Evolutionary conservation across 2,888 invertebrate genomes (phyloP).

Genomic region (Eupithecia subumbrata): DNA sequence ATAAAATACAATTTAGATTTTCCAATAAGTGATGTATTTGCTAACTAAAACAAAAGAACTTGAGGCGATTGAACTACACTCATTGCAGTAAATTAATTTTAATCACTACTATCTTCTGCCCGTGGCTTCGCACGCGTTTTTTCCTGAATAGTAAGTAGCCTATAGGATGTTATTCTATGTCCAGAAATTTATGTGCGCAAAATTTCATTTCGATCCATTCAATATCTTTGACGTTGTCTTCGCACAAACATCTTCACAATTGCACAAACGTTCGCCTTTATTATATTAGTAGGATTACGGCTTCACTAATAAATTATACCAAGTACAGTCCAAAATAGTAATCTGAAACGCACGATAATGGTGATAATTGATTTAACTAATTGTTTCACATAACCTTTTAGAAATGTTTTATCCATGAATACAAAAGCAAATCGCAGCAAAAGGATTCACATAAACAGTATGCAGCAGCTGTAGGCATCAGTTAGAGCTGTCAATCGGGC

Average conservation of each 20-base stretch:
- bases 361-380: neutral
- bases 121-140: neutral
- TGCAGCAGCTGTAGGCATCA: neutral
- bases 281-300: neutral
- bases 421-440: neutral
- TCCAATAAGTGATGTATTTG: neutral
- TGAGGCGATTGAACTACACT: neutral
- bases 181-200: neutral
- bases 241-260: no score
- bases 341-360: neutral
- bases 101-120: neutral
- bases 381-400: neutral
- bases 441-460: neutral
- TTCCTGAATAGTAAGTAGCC: neutral
- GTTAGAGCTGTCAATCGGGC: slow-evolving; percentile 27
- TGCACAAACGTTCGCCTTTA: no score
- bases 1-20: slow-evolving; percentile 7
- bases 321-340: neutral
- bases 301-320: neutral
- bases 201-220: neutral
- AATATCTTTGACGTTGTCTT: neutral
- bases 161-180: neutral
- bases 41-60: slow-evolving; percentile 4
- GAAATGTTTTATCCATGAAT: neutral
- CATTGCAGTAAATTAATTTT: neutral